Percentiles rank a stretch among this genome's conserved stretches.
Evolutionary conservation across 2,888 invertebrate genomes (phyloP).

Genomic region (Epirrhoe tristata): DNA sequence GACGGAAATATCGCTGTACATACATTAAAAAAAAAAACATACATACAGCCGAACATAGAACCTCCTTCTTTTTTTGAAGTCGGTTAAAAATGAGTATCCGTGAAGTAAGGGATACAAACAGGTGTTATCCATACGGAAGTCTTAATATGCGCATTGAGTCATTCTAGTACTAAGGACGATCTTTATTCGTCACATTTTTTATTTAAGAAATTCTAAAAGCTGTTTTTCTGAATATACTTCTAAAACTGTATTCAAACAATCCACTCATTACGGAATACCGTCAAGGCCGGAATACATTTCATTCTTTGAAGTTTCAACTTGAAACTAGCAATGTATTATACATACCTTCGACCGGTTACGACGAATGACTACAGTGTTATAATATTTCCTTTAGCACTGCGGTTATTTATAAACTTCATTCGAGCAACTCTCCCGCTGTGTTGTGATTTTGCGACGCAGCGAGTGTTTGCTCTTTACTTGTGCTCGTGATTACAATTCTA

Average conservation of each 20-base stretch:
- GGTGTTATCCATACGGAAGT: conserved; percentile 32
- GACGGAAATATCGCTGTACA: too few species aligned
- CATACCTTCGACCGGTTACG: conserved; percentile 47
- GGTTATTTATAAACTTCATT: conserved; percentile 63
- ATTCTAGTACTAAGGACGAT: conserved; percentile 20
- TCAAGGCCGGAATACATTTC: conserved; percentile 18
- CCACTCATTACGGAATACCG: conserved; percentile 16
- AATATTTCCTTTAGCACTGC: conserved; percentile 48
- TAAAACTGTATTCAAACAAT: conserved; percentile 13
- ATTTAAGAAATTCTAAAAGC: background rate
- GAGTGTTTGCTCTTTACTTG: conserved; percentile 3
- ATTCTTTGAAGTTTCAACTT: conserved; percentile 16
- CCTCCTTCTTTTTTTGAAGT: too few species aligned
- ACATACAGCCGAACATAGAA: too few species aligned
- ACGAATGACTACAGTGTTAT: conserved; percentile 60
- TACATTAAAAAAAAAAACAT: too few species aligned
- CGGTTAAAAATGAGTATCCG: too few species aligned
- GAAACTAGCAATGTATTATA: conserved; percentile 9
- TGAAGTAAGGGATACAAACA: conserved; percentile 19
- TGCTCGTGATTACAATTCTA: background rate
- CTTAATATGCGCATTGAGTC: conserved; percentile 18
- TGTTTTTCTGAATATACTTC: background rate
- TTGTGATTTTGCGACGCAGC: conserved; percentile 66
- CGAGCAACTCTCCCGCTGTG: conserved; percentile 68
- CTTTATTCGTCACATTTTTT: background rate